Base-by-base conservation (phyloP, 2,888 invertebrate genomes). In the Gymnocheta viridis region DNA sequence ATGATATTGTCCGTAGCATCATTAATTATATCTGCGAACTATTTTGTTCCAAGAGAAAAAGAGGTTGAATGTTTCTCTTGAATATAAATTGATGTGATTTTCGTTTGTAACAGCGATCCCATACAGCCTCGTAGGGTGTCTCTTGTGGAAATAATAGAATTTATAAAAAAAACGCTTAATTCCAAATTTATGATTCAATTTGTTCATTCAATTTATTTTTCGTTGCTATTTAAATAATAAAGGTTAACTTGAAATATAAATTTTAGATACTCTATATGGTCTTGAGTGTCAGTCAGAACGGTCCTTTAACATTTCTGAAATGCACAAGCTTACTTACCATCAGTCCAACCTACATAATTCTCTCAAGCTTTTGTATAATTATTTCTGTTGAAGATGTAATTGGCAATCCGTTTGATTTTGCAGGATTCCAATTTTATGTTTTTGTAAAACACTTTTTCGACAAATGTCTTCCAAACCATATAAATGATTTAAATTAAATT, bases 1-100 rank as follows among this genome's bases (percentile, higher is more conserved):
- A 12, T 47, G 38, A 27, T 32, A 44, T 54, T 67, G 49, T 73
- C 41, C 29, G 19, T 41, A 54, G 47, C 70, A 82, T 83, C 74
- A 81, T 84, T 84, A 81, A 84, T 84, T 81, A 78, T 81, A 22
- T 62, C 19, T 29, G 72, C n/a, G 73, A 62, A 44, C 47, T 47
- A 58, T 67, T 82, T 58, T 27, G 35, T n/a, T 54, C 32, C 2
- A 14, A 5, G n/a, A 24, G 14, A 35, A 64, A 19, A 32, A 44
- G 12, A 54, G 19, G 29, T 60, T 54, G 58, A 49, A 41, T 10
- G 1, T 29, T 58, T 47, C 27, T 54, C 17, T 70, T 44, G 17
- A 64, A 44, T 78, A 51, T 69, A 44, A 69, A 54, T 62, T 62
- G 49, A 78, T 14, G 51, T 78, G 35, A 79, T 35, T 62, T 22